Conservation (phyloP, 2,797 vertebrate genomes). For the Austrolebias charrua region DNA sequence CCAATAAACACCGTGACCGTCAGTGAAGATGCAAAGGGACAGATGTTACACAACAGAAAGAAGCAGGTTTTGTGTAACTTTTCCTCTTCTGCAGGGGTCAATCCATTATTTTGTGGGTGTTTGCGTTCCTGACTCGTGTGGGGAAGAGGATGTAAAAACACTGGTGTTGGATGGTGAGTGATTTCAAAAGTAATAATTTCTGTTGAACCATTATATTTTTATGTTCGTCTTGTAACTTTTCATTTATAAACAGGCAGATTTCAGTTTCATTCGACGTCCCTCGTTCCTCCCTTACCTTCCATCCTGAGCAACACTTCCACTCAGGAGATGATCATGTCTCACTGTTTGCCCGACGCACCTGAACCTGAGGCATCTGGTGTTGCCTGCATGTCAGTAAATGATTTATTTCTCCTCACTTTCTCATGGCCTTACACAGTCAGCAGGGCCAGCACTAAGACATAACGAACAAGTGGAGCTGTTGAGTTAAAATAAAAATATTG, state of each 20-base stretch:
- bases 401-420: not conserved
- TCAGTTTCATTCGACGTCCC: slow-evolving; percentile 55
- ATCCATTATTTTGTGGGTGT: slow-evolving; percentile 78
- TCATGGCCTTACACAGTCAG: not conserved
- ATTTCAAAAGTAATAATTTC: not conserved
- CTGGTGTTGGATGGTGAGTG: slow-evolving; percentile 71
- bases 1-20: not conserved
- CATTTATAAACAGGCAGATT: slow-evolving; percentile 60
- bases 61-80: not conserved
- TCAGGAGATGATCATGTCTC: slow-evolving; percentile 70
- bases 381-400: slow-evolving; percentile 74
- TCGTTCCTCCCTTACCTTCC: slow-evolving; percentile 71
- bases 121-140: slow-evolving; percentile 81
- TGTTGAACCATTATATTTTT: not conserved
- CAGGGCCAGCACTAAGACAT: not conserved
- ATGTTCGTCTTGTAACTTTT: slow-evolving; percentile 6
- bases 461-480: too few species aligned
- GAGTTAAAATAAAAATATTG: not conserved
- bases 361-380: slow-evolving; percentile 61
- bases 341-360: slow-evolving; percentile 59
- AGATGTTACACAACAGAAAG: not conserved
- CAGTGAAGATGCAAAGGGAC: too few species aligned
- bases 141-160: slow-evolving; percentile 70
- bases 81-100: slow-evolving; percentile 50
- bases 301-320: slow-evolving; percentile 66